phyloP scores from a whole-genome alignment of 2,888 invertebrate genomes.

The Strigamia transsilvanica region DNA sequence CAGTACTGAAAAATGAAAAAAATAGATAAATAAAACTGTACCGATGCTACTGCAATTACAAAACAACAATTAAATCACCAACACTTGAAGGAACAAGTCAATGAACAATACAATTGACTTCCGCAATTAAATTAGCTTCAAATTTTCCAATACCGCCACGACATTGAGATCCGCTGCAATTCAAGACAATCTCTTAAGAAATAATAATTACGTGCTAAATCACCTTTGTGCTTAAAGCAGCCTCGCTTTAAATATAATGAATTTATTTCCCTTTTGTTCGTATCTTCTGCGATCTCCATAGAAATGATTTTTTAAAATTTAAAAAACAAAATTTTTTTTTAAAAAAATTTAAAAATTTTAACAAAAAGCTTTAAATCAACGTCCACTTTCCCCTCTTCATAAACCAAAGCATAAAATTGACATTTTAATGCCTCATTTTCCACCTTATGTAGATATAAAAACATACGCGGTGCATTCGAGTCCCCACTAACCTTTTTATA shows the following conservation, averaged over 20 bases:
- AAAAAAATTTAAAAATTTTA: neutral
- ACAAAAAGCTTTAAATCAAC: neutral
- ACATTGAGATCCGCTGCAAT: neutral
- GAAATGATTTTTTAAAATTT: neutral
- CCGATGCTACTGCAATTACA: too few relatives aligned
- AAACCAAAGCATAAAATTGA: neutral
- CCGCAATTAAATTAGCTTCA: too few relatives aligned
- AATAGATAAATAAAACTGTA: too few relatives aligned
- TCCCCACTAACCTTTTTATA: neutral
- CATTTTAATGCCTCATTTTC: neutral
- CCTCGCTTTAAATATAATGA: neutral
- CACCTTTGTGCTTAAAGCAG: neutral
- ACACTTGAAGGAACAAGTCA: too few relatives aligned
- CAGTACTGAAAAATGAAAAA: too few relatives aligned
- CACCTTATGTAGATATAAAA: slow-evolving; percentile 2
- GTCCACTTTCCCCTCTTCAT: neutral
- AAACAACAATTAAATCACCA: too few relatives aligned
- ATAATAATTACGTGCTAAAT: neutral
- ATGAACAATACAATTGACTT: too few relatives aligned
- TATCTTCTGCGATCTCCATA: neutral
- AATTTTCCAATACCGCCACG: too few relatives aligned
- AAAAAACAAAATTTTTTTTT: neutral
- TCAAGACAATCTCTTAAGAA: neutral
- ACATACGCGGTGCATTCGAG: neutral
- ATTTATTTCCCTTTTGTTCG: neutral